Conservation (phyloP, 2,888 invertebrate genomes). For the Entomobrya proxima region DNA sequence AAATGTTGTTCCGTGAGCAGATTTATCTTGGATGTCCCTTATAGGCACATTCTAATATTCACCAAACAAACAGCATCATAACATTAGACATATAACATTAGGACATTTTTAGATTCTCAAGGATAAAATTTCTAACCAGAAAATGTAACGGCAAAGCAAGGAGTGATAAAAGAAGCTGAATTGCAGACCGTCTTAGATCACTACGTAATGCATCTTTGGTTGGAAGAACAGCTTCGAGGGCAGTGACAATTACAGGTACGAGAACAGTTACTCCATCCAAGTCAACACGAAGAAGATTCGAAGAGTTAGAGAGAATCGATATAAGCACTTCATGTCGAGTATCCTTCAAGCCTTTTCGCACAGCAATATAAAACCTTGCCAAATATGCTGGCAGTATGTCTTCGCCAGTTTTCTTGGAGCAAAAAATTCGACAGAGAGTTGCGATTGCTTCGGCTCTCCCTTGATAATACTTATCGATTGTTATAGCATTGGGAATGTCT, state of each 20-base stretch:
- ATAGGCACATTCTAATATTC: slow-evolving; percentile 77
- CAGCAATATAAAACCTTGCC: slow-evolving; percentile 93
- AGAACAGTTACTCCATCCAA: slow-evolving; percentile 94
- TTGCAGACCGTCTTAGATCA: slow-evolving; percentile 92
- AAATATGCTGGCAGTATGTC: slow-evolving; percentile 93
- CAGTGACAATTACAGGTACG: slow-evolving; percentile 91
- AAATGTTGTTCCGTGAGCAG: slow-evolving; percentile 79
- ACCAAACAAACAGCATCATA: too few relatives aligned
- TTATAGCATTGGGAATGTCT: slow-evolving; percentile 84
- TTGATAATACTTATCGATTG: slow-evolving; percentile 83
- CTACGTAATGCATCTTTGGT: slow-evolving; percentile 89
- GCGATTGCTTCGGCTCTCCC: slow-evolving; percentile 97
- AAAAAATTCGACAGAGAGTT: slow-evolving; percentile 95
- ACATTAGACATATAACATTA: too few relatives aligned
- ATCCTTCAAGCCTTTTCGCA: slow-evolving; percentile 88
- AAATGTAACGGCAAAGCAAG: slow-evolving; percentile 96
- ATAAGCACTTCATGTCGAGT: slow-evolving; percentile 84
- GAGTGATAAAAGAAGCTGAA: slow-evolving; percentile 92
- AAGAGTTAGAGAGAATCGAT: slow-evolving; percentile 90
- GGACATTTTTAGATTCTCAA: neutral
- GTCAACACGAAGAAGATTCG: slow-evolving; percentile 92
- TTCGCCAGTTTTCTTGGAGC: slow-evolving; percentile 95
- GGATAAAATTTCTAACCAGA: slow-evolving; percentile 78
- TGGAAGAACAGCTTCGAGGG: slow-evolving; percentile 92
- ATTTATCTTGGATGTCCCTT: slow-evolving; percentile 76